Evolutionary conservation across 2,113 vertebrate genomes (phyloP).

Genomic region (Orientallactaga bullata): DNA sequence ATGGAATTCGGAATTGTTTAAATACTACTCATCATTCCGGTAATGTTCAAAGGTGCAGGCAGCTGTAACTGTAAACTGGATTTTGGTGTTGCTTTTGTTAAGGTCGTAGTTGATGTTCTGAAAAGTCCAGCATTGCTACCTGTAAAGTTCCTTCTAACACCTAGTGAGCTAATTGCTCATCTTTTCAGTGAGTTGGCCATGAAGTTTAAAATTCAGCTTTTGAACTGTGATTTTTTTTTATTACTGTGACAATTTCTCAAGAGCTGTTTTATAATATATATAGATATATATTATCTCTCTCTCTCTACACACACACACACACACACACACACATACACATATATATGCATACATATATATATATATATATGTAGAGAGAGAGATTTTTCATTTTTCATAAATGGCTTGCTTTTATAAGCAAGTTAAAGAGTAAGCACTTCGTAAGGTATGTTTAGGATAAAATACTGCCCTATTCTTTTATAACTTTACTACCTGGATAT

Average conservation of each 20-base stretch:
- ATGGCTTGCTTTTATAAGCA: not conserved
- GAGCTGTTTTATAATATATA: not conserved
- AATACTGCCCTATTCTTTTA: not conserved
- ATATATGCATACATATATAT: no score
- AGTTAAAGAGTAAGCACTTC: not conserved
- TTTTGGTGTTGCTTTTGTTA: not conserved
- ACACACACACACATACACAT: no score
- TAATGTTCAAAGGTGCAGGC: not conserved
- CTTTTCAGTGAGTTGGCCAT: not conserved
- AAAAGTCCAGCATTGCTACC: not conserved
- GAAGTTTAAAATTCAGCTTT: constrained; percentile 8
- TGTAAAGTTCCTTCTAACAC: not conserved
- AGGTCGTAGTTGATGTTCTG: not conserved
- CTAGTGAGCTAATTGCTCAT: not conserved
- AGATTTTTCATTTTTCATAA: no score
- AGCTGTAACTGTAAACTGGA: not conserved
- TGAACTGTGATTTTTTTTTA: not conserved
- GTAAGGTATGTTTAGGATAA: not conserved
- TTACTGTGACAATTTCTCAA: not conserved
- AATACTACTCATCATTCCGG: not conserved
- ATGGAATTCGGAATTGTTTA: not conserved
- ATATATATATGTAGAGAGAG: no score
- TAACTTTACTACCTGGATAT: not conserved
- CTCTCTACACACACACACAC: no score
- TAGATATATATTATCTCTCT: no score